These are phyloP conservation scores for Phylloscopus trochilus DNA, from an alignment of 2,113 vertebrate genomes.

Conservation along the genomic window DNA sequence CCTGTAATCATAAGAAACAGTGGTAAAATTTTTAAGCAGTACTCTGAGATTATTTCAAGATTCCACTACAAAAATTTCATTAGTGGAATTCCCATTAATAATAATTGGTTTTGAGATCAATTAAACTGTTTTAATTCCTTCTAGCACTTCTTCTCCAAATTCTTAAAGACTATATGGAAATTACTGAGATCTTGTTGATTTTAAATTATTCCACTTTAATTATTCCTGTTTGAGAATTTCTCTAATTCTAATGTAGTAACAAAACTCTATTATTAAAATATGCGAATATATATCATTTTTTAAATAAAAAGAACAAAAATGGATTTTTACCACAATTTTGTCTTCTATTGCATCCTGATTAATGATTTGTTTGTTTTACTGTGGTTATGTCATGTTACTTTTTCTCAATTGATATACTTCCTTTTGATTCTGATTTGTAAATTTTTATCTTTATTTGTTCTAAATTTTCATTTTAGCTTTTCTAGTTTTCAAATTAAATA, in stretches of 20 bases:
- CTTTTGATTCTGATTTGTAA: background rate
- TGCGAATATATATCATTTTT: background rate
- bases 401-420: background rate
- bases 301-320: rapidly evolving
- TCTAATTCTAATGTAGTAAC: background rate
- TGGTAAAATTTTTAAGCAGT: background rate
- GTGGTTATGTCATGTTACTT: background rate
- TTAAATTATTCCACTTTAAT: background rate
- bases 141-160: background rate
- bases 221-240: background rate
- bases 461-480: background rate
- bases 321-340: background rate
- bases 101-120: background rate
- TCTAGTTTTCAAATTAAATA: background rate
- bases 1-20: background rate
- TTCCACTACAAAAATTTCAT: background rate
- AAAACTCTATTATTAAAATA: background rate
- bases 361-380: background rate
- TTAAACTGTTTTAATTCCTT: background rate
- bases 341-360: background rate
- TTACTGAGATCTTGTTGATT: background rate
- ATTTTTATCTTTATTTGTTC: background rate
- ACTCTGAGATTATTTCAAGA: background rate
- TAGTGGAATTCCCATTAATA: background rate
- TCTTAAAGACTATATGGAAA: background rate